Evolutionary conservation across 2,797 vertebrate species (phyloP), one percentile per base, ranked within the genome.

Genomic region (Enoplosus armatus): DNA sequence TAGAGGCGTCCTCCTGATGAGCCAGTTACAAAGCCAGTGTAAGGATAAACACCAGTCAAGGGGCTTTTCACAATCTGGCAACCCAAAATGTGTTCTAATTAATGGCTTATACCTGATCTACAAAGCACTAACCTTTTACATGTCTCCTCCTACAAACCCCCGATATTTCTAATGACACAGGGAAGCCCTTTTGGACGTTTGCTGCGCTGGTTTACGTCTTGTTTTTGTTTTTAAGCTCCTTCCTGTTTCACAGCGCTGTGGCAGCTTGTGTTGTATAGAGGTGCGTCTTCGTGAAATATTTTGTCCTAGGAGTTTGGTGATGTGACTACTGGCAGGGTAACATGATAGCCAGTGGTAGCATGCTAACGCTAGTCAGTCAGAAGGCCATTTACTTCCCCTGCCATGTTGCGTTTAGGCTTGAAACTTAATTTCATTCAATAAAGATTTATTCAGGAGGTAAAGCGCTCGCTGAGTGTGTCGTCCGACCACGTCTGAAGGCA

Each of bases 1-100:
- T 31, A 6, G 22, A 33, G 22, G 26, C 39, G 4, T 53, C 60
- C 14, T 55, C 29, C 7, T 45, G 27, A 71, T 50, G 29, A 63
- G 50, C 48, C 26, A 22, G 18, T 45, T 58, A 55, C 37, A 27
- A 12, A 24, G 33, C 11, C 11, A 39, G 24, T 14, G 26, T 50
- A 33, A 65, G 53, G 47, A 37, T 43, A 26, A 65, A 53, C 37
- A 31, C 18, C 68, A 58, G 22, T n/a, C 45, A 27, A 31, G 16
- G 33, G 26, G 14, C 37, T 26, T 51, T 16, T 20, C 16, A 43
- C 76, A 64, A 53, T 33, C 45, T 72, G 66, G 54, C 68, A 65
- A 56, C 67, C 51, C 7, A 3, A 33, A 35, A 47, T 12, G 12
- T 3, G 24, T 39, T 27, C 22, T 26, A 12, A 15, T 61, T 22